phyloP scores from a whole-genome alignment of 1,140 invertebrate genomes.

The Sycophila sp. region DNA sequence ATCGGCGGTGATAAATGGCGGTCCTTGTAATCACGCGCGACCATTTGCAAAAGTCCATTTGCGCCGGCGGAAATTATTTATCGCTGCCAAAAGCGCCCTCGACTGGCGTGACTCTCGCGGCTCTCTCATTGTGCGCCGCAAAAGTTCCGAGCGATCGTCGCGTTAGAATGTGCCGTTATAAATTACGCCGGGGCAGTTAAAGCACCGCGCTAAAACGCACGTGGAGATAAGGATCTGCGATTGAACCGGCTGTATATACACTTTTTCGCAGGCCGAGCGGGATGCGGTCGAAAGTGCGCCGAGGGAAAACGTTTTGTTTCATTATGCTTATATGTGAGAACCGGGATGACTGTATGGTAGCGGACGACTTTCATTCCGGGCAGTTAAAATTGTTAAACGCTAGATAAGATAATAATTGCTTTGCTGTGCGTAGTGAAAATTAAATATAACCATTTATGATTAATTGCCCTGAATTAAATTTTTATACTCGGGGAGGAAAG shows the following conservation, averaged over 20 bases:
- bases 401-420: too few relatives aligned
- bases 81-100: conserved; percentile 17
- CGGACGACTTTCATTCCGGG: too few relatives aligned
- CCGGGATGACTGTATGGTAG: too few relatives aligned
- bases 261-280: background rate
- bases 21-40: background rate
- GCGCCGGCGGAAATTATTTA: conserved; percentile 17
- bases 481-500: too few relatives aligned
- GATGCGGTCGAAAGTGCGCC: too few relatives aligned
- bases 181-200: background rate
- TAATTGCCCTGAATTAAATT: too few relatives aligned
- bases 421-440: too few relatives aligned
- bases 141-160: background rate
- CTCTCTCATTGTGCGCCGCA: background rate
- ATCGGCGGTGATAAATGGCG: conserved; percentile 21
- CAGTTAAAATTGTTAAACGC: too few relatives aligned
- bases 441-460: too few relatives aligned
- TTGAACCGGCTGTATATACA: conserved; percentile 47
- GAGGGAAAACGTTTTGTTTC: too few relatives aligned
- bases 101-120: background rate
- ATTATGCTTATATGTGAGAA: too few relatives aligned
- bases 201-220: background rate
- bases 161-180: background rate
- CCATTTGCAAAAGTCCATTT: conserved; percentile 32
- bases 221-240: conserved; percentile 6